Evolutionary conservation across 2,113 vertebrate genomes (phyloP), one percentile per base, ranked within the genome.

Genomic region (Corynorhinus townsendii): DNA sequence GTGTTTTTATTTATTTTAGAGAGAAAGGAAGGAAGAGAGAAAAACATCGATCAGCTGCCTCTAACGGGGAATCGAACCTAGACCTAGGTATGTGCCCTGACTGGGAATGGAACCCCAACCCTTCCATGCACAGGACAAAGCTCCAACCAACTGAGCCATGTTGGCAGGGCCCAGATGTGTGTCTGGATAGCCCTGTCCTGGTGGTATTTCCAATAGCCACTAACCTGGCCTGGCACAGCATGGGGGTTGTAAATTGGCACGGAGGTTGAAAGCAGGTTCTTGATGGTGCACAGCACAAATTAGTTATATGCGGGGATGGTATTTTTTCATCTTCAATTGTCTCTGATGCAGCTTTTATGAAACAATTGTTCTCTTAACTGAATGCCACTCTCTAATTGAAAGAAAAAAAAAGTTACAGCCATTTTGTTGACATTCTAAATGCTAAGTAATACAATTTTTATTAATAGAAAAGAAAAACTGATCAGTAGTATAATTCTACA

Each of bases 231-330:
- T 98, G 98, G 98, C 99, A 99, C 98, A 98, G 98, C 99, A 98
- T 98, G 98, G 99, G 98, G 98, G 98, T 98, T 98, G 98, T 98
- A 98, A 98, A 99, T 98, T 98, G 97, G 98, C 98, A 98, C 98
- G 98, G 98, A 98, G 98, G 97, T 99, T 56, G 97, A 98, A 98
- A 98, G 98, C 96, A 98, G 98, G 98, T 98, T 99, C 98, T 96
- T 99, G 98, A 96, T 99, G 98, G 98, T 99, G 98, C 98, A 98
- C 98, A 98, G 98, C 99, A 99, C 99, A 99, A 98, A 99, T 99
- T 98, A 98, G 98, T 99, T 99, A 98, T 98, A 96, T 98, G 98
- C 97, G 99, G 98, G 98, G 98, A 99, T 98, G 98, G 72, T 99
- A 99, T 98, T 98, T 98, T 98, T 97, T 98, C 98, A 98, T 99